Percentiles rank a stretch among this genome's conserved stretches.
These are phyloP conservation scores for Calliphora vomitoria DNA, from an alignment of 2,888 invertebrate species.

Conservation along the genomic window DNA sequence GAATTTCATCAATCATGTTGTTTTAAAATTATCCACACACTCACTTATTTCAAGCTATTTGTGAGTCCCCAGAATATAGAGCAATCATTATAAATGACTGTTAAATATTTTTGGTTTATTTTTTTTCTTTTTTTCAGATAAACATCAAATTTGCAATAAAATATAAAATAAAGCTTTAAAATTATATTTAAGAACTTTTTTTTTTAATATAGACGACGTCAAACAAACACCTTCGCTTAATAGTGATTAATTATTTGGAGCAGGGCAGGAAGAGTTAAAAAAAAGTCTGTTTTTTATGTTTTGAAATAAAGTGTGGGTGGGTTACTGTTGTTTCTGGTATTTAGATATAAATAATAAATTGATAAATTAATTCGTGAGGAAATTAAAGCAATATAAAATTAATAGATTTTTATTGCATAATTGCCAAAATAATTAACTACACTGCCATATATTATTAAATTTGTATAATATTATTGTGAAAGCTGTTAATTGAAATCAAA, in stretches of 20 bases:
- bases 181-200: neutral
- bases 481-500: no score
- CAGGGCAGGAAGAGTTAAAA: neutral
- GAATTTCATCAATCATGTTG: slow-evolving; percentile 24
- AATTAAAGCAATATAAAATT: neutral
- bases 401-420: neutral
- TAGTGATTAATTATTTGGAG: slow-evolving; percentile 3
- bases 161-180: neutral
- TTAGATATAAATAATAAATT: neutral
- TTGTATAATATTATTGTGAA: no score
- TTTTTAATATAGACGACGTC: neutral
- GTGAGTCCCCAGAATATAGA: neutral
- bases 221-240: neutral
- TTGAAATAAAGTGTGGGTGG: neutral
- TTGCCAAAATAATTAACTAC: no score
- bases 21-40: slow-evolving; percentile 16
- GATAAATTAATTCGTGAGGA: neutral
- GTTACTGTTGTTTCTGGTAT: neutral
- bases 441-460: no score
- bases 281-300: neutral
- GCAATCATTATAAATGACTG: neutral
- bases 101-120: neutral
- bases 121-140: neutral
- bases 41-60: neutral
- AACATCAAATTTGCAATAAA: neutral